Percentiles rank a stretch among this genome's conserved stretches.
These are phyloP conservation scores for Drosophila imparisetae DNA, from an alignment of 2,888 invertebrate species.

Conservation along the genomic window DNA sequence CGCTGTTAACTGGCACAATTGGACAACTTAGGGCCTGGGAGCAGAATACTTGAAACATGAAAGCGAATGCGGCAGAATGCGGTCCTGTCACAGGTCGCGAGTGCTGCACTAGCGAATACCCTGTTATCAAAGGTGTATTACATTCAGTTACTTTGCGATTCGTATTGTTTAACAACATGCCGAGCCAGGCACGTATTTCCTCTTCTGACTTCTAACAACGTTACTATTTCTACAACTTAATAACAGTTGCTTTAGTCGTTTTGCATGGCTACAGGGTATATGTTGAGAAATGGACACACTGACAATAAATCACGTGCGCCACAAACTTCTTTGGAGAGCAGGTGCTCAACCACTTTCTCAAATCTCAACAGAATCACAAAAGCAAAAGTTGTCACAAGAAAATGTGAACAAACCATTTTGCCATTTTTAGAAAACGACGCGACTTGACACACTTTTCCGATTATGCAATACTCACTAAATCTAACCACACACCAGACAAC, in stretches of 20 bases:
- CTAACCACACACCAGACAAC: slow-evolving; percentile 53
- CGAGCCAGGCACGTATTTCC: not conserved
- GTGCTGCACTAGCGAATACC: not conserved
- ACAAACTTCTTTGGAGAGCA: slow-evolving; percentile 19
- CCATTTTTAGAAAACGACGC: slow-evolving; percentile 74
- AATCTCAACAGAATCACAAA: slow-evolving; percentile 13
- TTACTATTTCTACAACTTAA: not conserved
- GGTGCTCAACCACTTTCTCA: slow-evolving; percentile 29
- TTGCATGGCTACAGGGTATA: not conserved
- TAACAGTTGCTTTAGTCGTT: not conserved
- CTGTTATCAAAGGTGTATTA: not conserved
- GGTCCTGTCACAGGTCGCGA: slow-evolving; percentile 23
- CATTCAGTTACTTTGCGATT: not conserved
- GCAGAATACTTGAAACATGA: slow-evolving; percentile 56
- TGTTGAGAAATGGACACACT: slow-evolving; percentile 61
- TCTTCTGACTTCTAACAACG: not conserved
- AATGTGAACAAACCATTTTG: slow-evolving; percentile 67
- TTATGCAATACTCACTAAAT: slow-evolving; percentile 67
- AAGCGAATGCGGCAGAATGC: slow-evolving; percentile 52
- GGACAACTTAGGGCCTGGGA: slow-evolving; percentile 39
- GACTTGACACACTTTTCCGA: slow-evolving; percentile 64
- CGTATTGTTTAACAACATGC: not conserved
- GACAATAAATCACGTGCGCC: slow-evolving; percentile 76
- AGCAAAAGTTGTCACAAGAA: slow-evolving; percentile 43
- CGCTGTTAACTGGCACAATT: slow-evolving; percentile 58